Evolutionary conservation across 2,113 vertebrate genomes (phyloP), one percentile per base, ranked within the genome.

Genomic region (Sceloporus undulatus): DNA sequence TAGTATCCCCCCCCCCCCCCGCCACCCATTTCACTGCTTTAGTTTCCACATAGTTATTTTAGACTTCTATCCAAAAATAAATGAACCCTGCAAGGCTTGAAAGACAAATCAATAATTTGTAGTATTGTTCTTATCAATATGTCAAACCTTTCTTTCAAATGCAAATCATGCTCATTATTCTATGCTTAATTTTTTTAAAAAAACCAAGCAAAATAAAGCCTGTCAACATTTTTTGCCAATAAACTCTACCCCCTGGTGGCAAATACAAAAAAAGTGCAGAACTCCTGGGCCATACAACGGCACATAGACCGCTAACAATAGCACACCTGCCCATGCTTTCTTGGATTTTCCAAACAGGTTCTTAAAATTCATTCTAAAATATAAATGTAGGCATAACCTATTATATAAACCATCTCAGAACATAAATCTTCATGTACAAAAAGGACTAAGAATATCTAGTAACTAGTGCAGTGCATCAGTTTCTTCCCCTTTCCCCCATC

Each of bases 391-490:
- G 97, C 96, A 97, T 97, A 97, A 97, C 96, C 97, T 97, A 97
- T 97, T 97, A 97, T 97, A 97, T 97, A 97, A 97, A 97, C 97
- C 96, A 97, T 97, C 96, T 97, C 95, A 97, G 95, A 97, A 97
- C 97, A 96, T 96, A 97, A 97, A 97, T 97, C 96, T 97, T 96
- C 97, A 97, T 97, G 96, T 97, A 97, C 96, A 97, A 97, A 97
- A 97, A 97, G 95, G 97, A 97, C 96, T 97, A 97, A 96, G 96
- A 97, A 97, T 97, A 97, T 97, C 97, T 97, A 97, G 95, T 97
- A 97, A 97, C 97, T 97, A 97, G 97, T 97, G 97, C 97, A 97
- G 97, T 97, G 97, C 94, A 94, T 97, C 96, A 97, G 96, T 95
- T 95, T 97, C 95, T 40, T 65, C 83, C 66, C 78, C 74, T 84